phyloP scores from a whole-genome alignment of 1,140 invertebrate genomes.

The Lasaia peninsularis region DNA sequence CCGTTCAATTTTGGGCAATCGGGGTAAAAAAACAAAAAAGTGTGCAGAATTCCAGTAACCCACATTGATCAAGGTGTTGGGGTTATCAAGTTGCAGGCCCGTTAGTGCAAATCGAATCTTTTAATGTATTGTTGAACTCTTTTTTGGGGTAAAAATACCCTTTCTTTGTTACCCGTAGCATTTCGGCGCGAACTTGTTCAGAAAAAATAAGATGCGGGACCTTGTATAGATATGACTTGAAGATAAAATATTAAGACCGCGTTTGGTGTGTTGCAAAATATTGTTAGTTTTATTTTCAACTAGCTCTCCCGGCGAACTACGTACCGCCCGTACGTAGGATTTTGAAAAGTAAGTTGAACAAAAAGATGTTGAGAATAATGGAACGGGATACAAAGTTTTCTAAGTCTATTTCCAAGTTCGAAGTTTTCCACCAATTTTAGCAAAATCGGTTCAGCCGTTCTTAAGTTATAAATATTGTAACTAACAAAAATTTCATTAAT shows the following conservation, averaged over 20 bases:
- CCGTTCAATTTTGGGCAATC: slow-evolving; percentile 61
- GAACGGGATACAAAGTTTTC: no score
- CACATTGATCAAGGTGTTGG: slow-evolving; percentile 74
- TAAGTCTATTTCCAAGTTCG: no score
- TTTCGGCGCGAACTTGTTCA: slow-evolving; percentile 6
- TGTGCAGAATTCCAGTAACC: slow-evolving; percentile 62
- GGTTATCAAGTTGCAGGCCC: slow-evolving; percentile 66
- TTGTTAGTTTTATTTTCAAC: no score
- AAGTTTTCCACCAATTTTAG: no score
- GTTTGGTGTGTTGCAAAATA: no score
- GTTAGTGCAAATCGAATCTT: slow-evolving; percentile 49
- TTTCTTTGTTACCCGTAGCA: slow-evolving; percentile 33
- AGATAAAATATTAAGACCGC: not conserved
- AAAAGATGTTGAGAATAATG: no score
- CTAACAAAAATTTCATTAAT: no score
- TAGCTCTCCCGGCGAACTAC: no score
- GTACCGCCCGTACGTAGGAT: no score
- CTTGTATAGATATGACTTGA: not conserved
- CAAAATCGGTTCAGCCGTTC: no score
- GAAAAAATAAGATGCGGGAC: slow-evolving; percentile 12
- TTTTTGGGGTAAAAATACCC: slow-evolving; percentile 50
- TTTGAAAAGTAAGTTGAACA: no score
- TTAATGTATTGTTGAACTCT: slow-evolving; percentile 52
- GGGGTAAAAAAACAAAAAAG: slow-evolving; percentile 49
- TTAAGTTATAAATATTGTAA: no score